Evolutionary conservation across 2,113 vertebrate species (phyloP).

Genomic region (Parus major): DNA sequence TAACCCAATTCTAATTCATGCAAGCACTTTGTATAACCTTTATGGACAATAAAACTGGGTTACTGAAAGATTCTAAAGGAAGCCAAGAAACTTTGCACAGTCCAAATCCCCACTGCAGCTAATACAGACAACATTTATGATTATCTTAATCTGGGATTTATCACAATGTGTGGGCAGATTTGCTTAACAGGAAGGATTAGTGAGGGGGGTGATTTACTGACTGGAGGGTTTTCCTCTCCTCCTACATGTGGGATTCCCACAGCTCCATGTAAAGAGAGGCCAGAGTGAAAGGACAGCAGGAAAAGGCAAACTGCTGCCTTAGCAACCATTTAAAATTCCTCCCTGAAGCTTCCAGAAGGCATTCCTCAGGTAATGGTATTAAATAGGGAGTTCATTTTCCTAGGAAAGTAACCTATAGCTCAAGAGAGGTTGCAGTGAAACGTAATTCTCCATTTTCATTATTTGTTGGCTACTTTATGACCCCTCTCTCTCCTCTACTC

Average conservation of each 20-base stretch:
- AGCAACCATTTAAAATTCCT: slow-evolving; percentile 7
- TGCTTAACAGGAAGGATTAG: not conserved
- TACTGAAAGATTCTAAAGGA: not conserved
- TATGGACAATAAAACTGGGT: not conserved
- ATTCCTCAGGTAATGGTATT: not conserved
- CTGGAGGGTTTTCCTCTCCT: not conserved
- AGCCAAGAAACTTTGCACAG: not conserved
- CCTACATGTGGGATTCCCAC: not conserved
- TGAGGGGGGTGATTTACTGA: not conserved
- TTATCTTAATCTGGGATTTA: not conserved
- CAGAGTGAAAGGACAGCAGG: not conserved
- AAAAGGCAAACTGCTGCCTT: slow-evolving; percentile 3
- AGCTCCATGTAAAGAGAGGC: not conserved
- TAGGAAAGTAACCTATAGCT: not conserved
- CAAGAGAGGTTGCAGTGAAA: not conserved
- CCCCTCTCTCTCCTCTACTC: not conserved
- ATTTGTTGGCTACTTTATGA: not conserved
- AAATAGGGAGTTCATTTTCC: not conserved
- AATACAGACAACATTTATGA: not conserved
- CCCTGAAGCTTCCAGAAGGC: not conserved
- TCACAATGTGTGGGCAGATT: not conserved
- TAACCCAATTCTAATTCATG: not conserved
- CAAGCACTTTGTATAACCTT: not conserved
- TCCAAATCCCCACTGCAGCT: not conserved
- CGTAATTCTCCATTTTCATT: not conserved